Evolutionary conservation across 2,888 invertebrate species (phyloP), one percentile per base, ranked within the genome.

Genomic region (Stegana nigrithorax): DNA sequence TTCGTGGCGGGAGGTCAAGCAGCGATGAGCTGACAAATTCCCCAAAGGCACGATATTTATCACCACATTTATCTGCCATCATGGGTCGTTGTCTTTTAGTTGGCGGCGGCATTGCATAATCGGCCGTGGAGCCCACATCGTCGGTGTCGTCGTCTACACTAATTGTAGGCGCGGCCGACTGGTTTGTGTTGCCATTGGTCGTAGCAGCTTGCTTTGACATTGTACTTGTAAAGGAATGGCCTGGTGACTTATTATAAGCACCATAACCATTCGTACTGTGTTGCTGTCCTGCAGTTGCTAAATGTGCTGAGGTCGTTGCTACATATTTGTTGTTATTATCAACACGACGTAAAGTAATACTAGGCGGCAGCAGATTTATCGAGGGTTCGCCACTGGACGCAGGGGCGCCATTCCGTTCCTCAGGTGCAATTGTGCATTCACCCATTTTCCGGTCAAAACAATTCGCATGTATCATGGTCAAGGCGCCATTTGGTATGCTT

Each of bases 11-110:
- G 69, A 86, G 72, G 50, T 86, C 85, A 58, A 77, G 71, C 10
- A 86, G 65, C 6, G 84, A 83, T 10, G 83, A 81, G 2, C 82
- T 73, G 50, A 86, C 70, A 64, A 86, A 86, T 64, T 83, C 81
- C 21, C 86, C 86, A 68, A 86, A 86, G 45, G 85, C 83, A 53
- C 68, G 75, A 65, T 70, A 75, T 47, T 47, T 47, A 23, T 19
- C 12, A 14, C 36, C 10, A 45, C 19, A n/a, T 27, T 17, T 7
- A 19, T 17, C 17, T 29, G 17, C 45, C 21, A 21, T 7, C n/a
- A n/a, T 32, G 6, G 12, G 32, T 4, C 10, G 29, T 19, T 32
- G 32, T 10, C 19, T 29, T 32, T 29, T 7, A 8, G 10, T 36
- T 27, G 32, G 23, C n/a, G 29, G 29, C n/a, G 32, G 10, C n/a